Conservation (phyloP, 2,113 vertebrate genomes). For the Gobio gobio region DNA sequence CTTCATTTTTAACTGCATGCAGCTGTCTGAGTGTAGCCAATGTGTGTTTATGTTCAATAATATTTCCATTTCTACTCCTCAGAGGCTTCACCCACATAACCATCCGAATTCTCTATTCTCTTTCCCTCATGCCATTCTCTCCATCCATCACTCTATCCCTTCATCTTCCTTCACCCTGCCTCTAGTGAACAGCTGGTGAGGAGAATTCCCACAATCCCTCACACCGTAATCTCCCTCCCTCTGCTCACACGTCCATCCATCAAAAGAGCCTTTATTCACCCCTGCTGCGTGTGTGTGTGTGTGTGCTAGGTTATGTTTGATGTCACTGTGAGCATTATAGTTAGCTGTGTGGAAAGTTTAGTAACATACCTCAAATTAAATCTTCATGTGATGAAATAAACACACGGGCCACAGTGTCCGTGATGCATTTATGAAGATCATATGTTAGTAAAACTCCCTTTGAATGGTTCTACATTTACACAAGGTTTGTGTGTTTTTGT, state of each 20-base stretch:
- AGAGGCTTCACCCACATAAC: constrained; percentile 20
- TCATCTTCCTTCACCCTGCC: constrained; percentile 29
- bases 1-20: neutral
- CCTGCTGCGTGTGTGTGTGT: neutral
- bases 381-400: neutral
- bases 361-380: neutral
- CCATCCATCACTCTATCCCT: constrained; percentile 15
- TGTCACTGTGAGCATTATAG: constrained; percentile 1
- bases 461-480: neutral
- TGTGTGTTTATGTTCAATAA: constrained; percentile 15
- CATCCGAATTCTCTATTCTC: neutral
- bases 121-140: constrained; percentile 19
- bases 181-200: constrained; percentile 55
- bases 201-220: constrained; percentile 51
- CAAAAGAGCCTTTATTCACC: constrained; percentile 50
- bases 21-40: neutral
- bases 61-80: constrained; percentile 16
- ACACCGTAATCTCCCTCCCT: constrained; percentile 52
- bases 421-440: neutral
- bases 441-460: neutral
- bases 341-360: constrained; percentile 15
- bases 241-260: constrained; percentile 46
- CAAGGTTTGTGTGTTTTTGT: constrained; percentile 16
- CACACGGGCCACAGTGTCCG: neutral
- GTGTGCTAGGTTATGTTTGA: constrained; percentile 26